Evolutionary conservation across 2,888 invertebrate species (phyloP), one percentile per base, ranked within the genome.

Genomic region (Oscheius sp.): DNA sequence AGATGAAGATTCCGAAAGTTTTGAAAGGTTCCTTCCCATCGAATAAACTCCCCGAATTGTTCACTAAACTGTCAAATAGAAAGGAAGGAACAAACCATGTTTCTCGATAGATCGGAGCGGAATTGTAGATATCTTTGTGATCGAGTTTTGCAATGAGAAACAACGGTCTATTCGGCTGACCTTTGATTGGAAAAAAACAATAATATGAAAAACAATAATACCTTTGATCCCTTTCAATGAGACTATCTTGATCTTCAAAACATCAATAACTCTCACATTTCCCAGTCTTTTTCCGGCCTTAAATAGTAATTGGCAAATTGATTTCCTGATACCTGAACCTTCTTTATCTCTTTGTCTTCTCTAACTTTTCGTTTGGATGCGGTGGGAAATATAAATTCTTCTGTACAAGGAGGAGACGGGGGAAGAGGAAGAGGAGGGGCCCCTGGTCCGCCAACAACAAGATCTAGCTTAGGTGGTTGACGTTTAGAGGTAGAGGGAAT

Each of bases 371-470:
- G 9, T 36, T 26, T 59, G 5, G n/a, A 30, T 14, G 38, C 17
- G 4, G 9, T 14, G 12, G 45, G 45, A 26, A 59, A 44, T 12
- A 45, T 28, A 20, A 45, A 59, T 9, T 59, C 59, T 6, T 44
- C 59, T 17, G 24, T 30, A 17, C 47, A 57, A 9, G 33, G 36
- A 4, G 56, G 67, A 59, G 67, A 67, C 12, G 67, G 67, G 6
- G 67, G 67, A 26, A 49, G 36, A n/a, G n/a, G n/a, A 12, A 33
- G 51, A 3, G 59, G 59, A 9, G 56, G 36, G 5, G 56, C 36
- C 2, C 67, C 67, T 3, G 67, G 67, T 28, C 67, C 67, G 26
- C 67, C 67, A 5, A 67, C 67, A 9, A 67, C 57, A 24, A 67
- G 50, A 24, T 67, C 49, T n/a, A 67, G 38, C 12, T 45, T 41